Base-by-base conservation (phyloP, 2,113 vertebrate species). In the Callorhinus ursinus region DNA sequence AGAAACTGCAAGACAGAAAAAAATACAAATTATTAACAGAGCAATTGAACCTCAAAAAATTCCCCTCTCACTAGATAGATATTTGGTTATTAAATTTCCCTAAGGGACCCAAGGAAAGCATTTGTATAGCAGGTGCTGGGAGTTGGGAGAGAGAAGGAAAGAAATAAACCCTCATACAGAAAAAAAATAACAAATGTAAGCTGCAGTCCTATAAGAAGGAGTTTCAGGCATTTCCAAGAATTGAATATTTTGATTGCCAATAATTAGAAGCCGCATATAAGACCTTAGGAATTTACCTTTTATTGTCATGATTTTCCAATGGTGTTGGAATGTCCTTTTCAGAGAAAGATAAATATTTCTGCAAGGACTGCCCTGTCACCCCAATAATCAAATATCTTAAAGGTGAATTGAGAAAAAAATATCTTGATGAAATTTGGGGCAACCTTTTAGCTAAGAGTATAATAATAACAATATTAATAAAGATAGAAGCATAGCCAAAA, bases 251-350 rank as follows among this genome's bases (percentile, higher is more conserved):
- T 83, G 85, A 88, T 55, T 93, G 55, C 36, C 42, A 65, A 80
- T 77, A 95, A 95, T 91, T 96, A 95, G 97, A 95, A 97, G 42
- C 10, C 31, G 63, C 13, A 26, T 90, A 24, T n/a, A 97, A 87
- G 79, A 96, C 59, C 91, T 46, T 74, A 76, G 77, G 97, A 98
- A 98, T 98, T 98, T 98, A 95, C 92, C 80, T 93, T 97, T 98
- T 98, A 96, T 93, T 98, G 95, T 96, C 90, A 49, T 91, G 90
- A 89, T 97, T 98, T 98, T 97, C 90, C 96, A 98, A 96, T 74
- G 71, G 87, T 96, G 57, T 96, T 96, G 96, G 94, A 98, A 96
- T 97, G 96, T 61, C 92, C 90, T 96, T 91, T 72, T 80, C 39
- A 63, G 7, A 96, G 92, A 97, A 95, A 51, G 69, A 93, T 89